Conservation (phyloP, 2,113 vertebrate genomes). For the Alligator mississippiensis region DNA sequence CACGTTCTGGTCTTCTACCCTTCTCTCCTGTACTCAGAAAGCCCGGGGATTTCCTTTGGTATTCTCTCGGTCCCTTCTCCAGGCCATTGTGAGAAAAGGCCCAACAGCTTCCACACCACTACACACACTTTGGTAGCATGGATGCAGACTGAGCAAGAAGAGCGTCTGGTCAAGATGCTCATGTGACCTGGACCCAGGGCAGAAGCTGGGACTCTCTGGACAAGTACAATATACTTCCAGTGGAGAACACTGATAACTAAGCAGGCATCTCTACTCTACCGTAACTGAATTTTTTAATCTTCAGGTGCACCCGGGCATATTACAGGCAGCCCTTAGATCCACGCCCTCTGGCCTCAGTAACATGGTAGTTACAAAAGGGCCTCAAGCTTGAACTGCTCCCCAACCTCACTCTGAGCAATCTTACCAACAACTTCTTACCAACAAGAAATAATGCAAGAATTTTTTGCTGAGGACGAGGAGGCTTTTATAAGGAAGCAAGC, state of each 20-base stretch:
- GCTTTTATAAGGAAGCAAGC: background rate
- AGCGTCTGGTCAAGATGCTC: accelerated
- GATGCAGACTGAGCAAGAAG: background rate
- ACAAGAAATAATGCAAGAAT: accelerated
- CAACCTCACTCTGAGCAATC: background rate
- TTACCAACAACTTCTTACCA: background rate
- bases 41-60: background rate
- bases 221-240: background rate
- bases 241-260: background rate
- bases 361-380: background rate
- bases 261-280: accelerated
- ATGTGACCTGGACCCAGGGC: background rate
- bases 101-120: background rate
- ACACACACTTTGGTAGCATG: background rate
- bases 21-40: background rate
- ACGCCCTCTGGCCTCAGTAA: background rate
- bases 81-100: background rate
- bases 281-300: background rate
- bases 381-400: background rate
- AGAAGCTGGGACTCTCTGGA: background rate
- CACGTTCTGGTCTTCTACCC: background rate
- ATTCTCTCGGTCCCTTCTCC: background rate
- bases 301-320: background rate
- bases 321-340: background rate
- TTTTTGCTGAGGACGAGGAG: background rate